These are phyloP conservation scores for Nymphalis c-album DNA, from an alignment of 2,888 invertebrate genomes.

Conservation along the genomic window DNA sequence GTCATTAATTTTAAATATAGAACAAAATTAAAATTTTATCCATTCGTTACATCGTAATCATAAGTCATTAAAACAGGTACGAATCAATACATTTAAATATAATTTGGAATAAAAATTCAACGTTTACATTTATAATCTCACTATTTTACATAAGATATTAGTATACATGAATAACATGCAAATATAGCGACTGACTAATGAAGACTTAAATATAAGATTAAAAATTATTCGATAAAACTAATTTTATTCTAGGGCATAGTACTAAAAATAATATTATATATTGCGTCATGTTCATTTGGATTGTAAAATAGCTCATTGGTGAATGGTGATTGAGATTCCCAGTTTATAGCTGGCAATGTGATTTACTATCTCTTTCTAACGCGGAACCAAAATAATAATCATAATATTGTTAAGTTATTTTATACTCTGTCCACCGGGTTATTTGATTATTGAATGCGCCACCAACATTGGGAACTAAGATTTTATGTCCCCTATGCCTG, in stretches of 20 bases:
- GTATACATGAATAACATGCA: not conserved
- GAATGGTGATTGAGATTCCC: not conserved
- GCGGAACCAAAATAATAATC: no score
- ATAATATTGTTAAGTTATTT: no score
- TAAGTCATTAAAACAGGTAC: not conserved
- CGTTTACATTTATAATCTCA: conserved; percentile 31
- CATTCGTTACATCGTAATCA: no score
- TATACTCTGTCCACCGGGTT: no score
- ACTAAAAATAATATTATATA: not conserved
- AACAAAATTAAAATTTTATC: no score
- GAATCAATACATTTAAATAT: not conserved
- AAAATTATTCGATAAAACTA: conserved; percentile 8
- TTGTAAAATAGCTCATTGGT: not conserved
- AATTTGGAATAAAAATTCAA: conserved; percentile 4
- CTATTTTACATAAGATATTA: conserved; percentile 27
- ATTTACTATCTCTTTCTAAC: no score
- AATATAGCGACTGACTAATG: not conserved
- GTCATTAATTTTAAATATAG: no score
- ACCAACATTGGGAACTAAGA: no score
- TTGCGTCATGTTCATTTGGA: no score
- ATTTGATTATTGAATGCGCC: no score
- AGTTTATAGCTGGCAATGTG: no score
- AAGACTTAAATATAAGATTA: conserved; percentile 1
- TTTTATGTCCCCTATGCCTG: no score
- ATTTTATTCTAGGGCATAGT: not conserved